Percentiles rank a stretch among this genome's conserved stretches.
Evolutionary conservation across 2,797 vertebrate species (phyloP).

Genomic region (Cossypha caffra): DNA sequence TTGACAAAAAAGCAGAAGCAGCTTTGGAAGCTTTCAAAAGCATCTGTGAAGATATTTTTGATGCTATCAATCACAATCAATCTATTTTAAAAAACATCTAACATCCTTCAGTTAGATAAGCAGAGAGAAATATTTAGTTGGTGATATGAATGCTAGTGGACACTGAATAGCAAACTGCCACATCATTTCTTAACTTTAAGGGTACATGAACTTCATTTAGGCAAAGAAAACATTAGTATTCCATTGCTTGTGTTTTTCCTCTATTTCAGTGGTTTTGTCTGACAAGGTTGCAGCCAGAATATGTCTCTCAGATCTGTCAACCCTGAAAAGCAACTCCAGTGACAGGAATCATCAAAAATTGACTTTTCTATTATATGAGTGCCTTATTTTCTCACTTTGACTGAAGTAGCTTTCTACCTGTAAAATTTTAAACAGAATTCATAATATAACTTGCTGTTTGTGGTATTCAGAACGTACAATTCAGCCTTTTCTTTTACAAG

Average conservation of each 20-base stretch:
- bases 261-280: background rate
- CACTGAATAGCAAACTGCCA: background rate
- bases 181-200: background rate
- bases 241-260: background rate
- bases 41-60: background rate
- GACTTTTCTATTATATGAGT: background rate
- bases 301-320: background rate
- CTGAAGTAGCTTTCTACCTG: background rate
- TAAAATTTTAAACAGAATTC: background rate
- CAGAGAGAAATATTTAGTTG: background rate
- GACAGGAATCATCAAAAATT: background rate
- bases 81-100: background rate
- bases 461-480: background rate
- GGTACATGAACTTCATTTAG: background rate
- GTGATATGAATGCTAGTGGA: background rate
- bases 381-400: background rate
- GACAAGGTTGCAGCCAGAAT: background rate
- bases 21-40: background rate
- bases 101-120: background rate
- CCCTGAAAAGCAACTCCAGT: background rate
- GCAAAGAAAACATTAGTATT: background rate
- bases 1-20: background rate
- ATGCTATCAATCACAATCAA: background rate
- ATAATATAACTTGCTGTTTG: background rate
- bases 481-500: background rate